Percentiles rank a stretch among this genome's conserved stretches.
phyloP scores from a whole-genome alignment of 2,888 invertebrate species.

The Oscheius myriophilus region DNA sequence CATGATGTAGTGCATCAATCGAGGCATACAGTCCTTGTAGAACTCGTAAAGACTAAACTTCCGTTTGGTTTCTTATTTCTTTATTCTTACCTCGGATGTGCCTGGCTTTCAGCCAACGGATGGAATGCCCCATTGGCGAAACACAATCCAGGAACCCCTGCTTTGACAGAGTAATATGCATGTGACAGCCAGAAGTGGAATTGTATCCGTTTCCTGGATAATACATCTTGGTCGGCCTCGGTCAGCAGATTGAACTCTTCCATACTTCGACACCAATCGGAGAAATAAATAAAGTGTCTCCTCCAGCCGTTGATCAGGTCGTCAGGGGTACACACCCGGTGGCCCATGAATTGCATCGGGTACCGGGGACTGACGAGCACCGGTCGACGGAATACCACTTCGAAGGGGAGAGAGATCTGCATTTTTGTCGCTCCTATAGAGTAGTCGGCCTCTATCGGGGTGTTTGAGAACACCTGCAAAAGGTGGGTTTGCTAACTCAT shows the following conservation, averaged over 20 bases:
- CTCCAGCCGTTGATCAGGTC: constrained; percentile 56
- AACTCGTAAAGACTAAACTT: constrained; percentile 43
- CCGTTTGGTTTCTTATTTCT: not conserved
- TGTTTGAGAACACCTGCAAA: constrained; percentile 40
- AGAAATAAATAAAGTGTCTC: constrained; percentile 39
- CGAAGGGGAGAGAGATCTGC: constrained; percentile 39
- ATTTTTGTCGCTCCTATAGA: constrained; percentile 40
- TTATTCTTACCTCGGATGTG: constrained; percentile 34
- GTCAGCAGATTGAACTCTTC: constrained; percentile 41
- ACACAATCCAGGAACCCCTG: constrained; percentile 40
- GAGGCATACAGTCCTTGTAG: constrained; percentile 52
- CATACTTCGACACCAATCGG: constrained; percentile 51
- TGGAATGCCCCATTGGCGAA: constrained; percentile 56
- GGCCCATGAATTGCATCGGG: constrained; percentile 47
- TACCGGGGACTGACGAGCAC: constrained; percentile 47
- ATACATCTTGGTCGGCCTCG: constrained; percentile 42
- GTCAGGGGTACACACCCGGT: constrained; percentile 37
- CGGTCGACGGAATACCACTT: constrained; percentile 50
- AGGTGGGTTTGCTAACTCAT: not conserved
- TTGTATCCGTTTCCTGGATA: constrained; percentile 44
- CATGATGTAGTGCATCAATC: constrained; percentile 49
- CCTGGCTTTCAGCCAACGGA: constrained; percentile 36
- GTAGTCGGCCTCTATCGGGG: constrained; percentile 43
- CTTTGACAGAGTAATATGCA: constrained; percentile 48
- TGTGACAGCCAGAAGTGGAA: constrained; percentile 53